Percentiles rank a stretch among this genome's conserved stretches.
Conservation (phyloP, 1,140 invertebrate genomes). For the Zaprionus africanus region DNA sequence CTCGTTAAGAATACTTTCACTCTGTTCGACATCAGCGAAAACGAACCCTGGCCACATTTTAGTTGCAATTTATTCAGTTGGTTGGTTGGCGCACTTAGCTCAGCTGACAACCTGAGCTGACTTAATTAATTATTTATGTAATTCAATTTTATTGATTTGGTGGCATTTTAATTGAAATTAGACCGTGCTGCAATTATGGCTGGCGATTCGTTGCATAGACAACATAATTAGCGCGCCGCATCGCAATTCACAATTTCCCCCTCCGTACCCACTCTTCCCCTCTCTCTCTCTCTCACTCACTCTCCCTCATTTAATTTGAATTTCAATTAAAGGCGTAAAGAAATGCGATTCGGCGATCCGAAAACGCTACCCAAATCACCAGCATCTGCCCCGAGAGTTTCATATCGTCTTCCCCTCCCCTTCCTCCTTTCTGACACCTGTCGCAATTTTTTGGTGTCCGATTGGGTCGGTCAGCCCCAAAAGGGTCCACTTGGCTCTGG, state of each 20-base stretch:
- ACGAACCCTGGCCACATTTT: background rate
- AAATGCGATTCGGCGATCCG: constrained; percentile 38
- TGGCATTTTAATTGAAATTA: constrained; percentile 60
- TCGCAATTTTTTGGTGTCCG: constrained; percentile 48
- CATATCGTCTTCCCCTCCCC: background rate
- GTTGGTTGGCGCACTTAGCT: background rate
- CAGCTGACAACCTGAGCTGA: background rate
- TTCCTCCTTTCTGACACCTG: constrained; percentile 60
- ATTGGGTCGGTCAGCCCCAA: constrained; percentile 28
- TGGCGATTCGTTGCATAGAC: constrained; percentile 57
- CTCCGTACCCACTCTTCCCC: no score
- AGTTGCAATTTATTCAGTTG: background rate
- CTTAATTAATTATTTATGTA: constrained; percentile 7
- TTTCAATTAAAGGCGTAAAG: constrained; percentile 62
- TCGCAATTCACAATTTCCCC: background rate
- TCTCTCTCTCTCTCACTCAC: no score
- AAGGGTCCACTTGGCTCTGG: constrained; percentile 32
- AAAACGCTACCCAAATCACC: constrained; percentile 61
- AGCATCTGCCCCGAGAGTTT: constrained; percentile 36
- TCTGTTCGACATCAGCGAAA: background rate
- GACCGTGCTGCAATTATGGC: constrained; percentile 28
- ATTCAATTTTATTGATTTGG: constrained; percentile 44
- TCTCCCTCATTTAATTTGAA: constrained; percentile 34
- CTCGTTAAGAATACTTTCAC: no score
- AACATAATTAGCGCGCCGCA: constrained; percentile 64